Conservation (phyloP, 2,797 vertebrate species). For the Pseudopleuronectes americanus region DNA sequence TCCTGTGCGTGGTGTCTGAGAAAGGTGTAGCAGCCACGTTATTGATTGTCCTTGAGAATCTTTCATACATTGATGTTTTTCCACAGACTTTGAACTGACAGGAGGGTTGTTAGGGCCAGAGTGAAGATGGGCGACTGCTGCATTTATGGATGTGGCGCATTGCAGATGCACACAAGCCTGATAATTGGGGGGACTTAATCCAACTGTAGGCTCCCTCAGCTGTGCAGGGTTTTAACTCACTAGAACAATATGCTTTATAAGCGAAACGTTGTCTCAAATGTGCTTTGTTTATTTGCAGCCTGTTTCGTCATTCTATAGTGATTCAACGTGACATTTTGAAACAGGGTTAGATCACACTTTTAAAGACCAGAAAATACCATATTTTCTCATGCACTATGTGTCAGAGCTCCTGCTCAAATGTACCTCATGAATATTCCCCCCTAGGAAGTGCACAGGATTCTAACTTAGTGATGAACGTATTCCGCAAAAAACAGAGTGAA, state of each 20-base stretch:
- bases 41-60: constrained; percentile 76
- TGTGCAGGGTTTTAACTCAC: constrained; percentile 44
- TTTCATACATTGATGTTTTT: constrained; percentile 60
- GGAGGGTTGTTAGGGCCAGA: constrained; percentile 45
- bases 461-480: constrained; percentile 54
- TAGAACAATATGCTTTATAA: constrained; percentile 61
- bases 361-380: constrained; percentile 25
- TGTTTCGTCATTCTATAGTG: constrained; percentile 70
- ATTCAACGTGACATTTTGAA: constrained; percentile 63
- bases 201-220: constrained; percentile 41
- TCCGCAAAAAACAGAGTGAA: constrained; percentile 44
- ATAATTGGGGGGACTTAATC: constrained; percentile 57
- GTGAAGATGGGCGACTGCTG: constrained; percentile 49
- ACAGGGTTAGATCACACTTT: constrained; percentile 64
- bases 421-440: constrained; percentile 50
- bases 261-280: constrained; percentile 54
- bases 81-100: constrained; percentile 52
- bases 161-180: constrained; percentile 48
- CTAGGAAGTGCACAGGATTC: constrained; percentile 43
- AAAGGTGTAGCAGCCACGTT: constrained; percentile 59
- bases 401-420: constrained; percentile 42
- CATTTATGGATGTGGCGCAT: constrained; percentile 54
- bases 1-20: constrained; percentile 59
- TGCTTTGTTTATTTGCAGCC: constrained; percentile 69
- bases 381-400: constrained; percentile 32